These are phyloP conservation scores for Burhinus oedicnemus DNA, from an alignment of 2,113 vertebrate species.

Conservation along the genomic window DNA sequence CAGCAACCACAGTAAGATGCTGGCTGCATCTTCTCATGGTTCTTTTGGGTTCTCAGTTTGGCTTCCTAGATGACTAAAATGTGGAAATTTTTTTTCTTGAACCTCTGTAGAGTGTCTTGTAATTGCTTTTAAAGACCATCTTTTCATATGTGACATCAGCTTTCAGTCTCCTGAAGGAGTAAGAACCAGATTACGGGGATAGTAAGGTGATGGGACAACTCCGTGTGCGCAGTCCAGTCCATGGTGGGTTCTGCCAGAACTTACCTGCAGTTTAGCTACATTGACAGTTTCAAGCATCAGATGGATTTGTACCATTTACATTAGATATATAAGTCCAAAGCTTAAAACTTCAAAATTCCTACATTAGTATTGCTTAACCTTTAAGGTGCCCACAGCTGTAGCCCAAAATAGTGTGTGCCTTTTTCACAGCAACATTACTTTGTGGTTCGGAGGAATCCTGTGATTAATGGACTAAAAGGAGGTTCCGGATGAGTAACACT, in stretches of 20 bases:
- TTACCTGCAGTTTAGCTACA: not conserved
- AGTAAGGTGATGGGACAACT: not conserved
- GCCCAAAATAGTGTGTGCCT: not conserved
- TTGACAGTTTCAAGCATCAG: not conserved
- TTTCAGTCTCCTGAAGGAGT: not conserved
- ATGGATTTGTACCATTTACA: not conserved
- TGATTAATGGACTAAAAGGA: not conserved
- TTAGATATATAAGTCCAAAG: not conserved
- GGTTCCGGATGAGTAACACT: not conserved
- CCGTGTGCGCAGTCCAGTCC: not conserved
- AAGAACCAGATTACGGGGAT: not conserved
- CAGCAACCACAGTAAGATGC: not conserved
- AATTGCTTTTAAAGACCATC: not conserved
- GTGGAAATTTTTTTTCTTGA: not conserved
- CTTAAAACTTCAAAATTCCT: not conserved
- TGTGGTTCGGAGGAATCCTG: not conserved
- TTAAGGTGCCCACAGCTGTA: not conserved
- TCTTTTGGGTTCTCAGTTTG: not conserved
- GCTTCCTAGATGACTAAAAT: not conserved
- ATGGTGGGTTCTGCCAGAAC: not conserved
- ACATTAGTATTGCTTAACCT: not conserved
- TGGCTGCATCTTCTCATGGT: not conserved
- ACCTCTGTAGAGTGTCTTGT: not conserved
- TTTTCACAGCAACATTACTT: not conserved
- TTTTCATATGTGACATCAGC: not conserved